Evolutionary conservation across 2,888 invertebrate species (phyloP), one percentile per base, ranked within the genome.

Genomic region (Osmoderma eremita): DNA sequence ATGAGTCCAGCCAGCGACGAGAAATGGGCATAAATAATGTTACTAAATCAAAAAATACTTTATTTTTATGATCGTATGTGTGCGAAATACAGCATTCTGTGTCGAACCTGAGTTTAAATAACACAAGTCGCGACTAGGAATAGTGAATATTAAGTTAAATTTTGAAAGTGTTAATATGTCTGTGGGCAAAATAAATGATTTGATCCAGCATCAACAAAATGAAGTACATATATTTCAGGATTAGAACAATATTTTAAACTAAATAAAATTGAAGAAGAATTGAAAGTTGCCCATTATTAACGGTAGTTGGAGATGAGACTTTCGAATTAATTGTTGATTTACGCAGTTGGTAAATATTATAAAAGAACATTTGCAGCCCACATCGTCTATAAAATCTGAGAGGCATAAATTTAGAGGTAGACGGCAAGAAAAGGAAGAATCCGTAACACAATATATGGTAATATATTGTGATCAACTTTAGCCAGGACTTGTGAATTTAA

Each of bases 241-340:
- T 22, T 67, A 49, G 65, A 69, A 22, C 67, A 67, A 22, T 67
- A 51, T 20, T 67, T 65, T 39, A 53, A 65, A 22, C 49, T 30
- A 20, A 69, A 69, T 24, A 36, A 50, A 15, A 63, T 67, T 15
- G 58, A 65, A 39, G 64, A 61, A 17, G 49, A 67, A 6, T 48
- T 45, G 20, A 67, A 67, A 39, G 58, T 54, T 39, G 22, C 67
- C 45, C 61, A 8, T 62, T 69, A 24, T 5, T 69, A 24, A 58
- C 63, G n/a, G 49, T 49, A 10, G 58, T 67, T 1, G 67, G 69
- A 15, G 67, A 67, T 53, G 67, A 70, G 65, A 49, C 68, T 1
- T 70, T 58, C 39, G 63, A 62, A 24, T 39, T 70, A 13, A 49
- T 69, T 53, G 41, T 50, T 39, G 67, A 67, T 50, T 65, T 69